Percentiles rank a stretch among this genome's conserved stretches.
These are phyloP conservation scores for Junonia oenone DNA, from an alignment of 2,888 invertebrate genomes.

Conservation along the genomic window DNA sequence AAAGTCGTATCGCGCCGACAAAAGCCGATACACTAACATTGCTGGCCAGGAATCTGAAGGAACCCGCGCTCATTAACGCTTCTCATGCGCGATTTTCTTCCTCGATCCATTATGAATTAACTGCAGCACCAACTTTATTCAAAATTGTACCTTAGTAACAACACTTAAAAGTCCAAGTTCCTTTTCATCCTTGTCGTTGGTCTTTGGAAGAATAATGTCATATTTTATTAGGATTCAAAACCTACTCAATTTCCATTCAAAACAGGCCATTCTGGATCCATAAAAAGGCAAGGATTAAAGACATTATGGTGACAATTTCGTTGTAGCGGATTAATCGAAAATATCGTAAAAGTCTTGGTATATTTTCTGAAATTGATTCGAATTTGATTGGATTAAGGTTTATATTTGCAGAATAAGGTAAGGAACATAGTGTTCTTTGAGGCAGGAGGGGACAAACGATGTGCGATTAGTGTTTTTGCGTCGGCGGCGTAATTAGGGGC, in stretches of 20 bases:
- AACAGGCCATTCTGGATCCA: conserved; percentile 30
- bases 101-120: conserved; percentile 39
- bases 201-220: conserved; percentile 20
- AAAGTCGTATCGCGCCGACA: conserved; percentile 72
- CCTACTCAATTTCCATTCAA: conserved; percentile 18
- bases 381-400: background rate
- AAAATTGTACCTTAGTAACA: conserved; percentile 24
- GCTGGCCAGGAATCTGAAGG: conserved; percentile 64
- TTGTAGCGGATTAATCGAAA: conserved; percentile 21
- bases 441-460: conserved; percentile 42
- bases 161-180: conserved; percentile 1
- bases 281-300: conserved; percentile 21
- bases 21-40: conserved; percentile 70
- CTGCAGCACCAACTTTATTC: conserved; percentile 20
- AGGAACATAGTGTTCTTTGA: background rate
- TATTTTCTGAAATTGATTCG: background rate
- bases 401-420: background rate
- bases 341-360: conserved; percentile 11
- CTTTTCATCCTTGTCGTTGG: background rate
- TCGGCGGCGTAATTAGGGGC: conserved; percentile 71
- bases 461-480: conserved; percentile 77
- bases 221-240: conserved; percentile 20
- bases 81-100: conserved; percentile 45
- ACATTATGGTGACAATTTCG: conserved; percentile 32
- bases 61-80: conserved; percentile 75